Evolutionary conservation across 2,888 invertebrate species (phyloP).

Genomic region (Vesta saturnalis): DNA sequence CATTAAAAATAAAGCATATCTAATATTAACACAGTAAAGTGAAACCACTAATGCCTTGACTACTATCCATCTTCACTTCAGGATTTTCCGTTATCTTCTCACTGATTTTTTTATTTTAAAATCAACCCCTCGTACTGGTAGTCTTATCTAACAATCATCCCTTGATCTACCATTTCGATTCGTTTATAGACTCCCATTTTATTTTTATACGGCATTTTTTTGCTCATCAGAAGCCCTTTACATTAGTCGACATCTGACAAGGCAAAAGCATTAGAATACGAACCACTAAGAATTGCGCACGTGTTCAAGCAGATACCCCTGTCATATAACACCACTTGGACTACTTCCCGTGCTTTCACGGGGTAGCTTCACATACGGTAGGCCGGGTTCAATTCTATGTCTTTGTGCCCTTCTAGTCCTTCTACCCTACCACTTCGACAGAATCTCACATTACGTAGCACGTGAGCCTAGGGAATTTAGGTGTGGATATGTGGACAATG

Average conservation of each 20-base stretch:
- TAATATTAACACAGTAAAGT: too few species aligned
- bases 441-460: constrained; percentile 37
- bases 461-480: constrained; percentile 38
- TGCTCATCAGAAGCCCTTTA: constrained; percentile 27
- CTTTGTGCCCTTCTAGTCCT: constrained; percentile 42
- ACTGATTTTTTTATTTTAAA: not conserved
- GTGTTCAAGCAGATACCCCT: constrained; percentile 58
- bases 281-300: constrained; percentile 53
- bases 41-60: too few species aligned
- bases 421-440: constrained; percentile 33
- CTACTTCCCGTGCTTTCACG: constrained; percentile 58
- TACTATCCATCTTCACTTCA: too few species aligned
- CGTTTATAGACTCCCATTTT: constrained; percentile 2
- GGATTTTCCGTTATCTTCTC: not conserved
- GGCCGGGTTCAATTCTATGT: constrained; percentile 39
- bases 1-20: too few species aligned
- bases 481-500: constrained; percentile 45
- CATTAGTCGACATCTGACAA: constrained; percentile 39
- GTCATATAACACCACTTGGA: constrained; percentile 56
- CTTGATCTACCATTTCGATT: constrained; percentile 6
- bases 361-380: constrained; percentile 47
- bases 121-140: not conserved
- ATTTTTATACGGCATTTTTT: constrained; percentile 18
- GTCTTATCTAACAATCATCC: constrained; percentile 8
- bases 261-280: constrained; percentile 32